Base-by-base conservation (phyloP, 2,888 invertebrate genomes). In the Leucania comma region DNA sequence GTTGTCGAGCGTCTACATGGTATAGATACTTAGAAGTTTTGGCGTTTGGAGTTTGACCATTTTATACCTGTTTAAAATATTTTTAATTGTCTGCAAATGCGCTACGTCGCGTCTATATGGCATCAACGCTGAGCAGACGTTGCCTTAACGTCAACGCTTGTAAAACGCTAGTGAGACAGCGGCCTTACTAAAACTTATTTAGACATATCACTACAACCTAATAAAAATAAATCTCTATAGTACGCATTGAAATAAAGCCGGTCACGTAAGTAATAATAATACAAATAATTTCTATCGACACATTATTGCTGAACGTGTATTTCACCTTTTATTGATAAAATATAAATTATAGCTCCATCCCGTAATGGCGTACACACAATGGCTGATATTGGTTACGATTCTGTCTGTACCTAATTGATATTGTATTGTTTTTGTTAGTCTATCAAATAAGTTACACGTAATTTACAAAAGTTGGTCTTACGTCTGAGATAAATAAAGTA, bases 301-400 rank as follows among this genome's bases (percentile, higher is more conserved):
- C 48, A 32, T 72, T 65, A 72, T 65, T 53, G 12, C 14, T n/a
- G 22, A 29, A 53, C 75, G 75, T 65, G 58, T 53, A n/a, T 48
- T 61, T 56, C 54, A 72, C 56, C 56, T 26, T 32, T 51, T 74
- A 58, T 64, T 64, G 50, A 57, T 51, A 57, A 26, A 32, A 48
- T 70, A 54, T 35, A 48, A 69, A 70, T 56, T 22, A 56, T 53
- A 20, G 32, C 32, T 64, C 10, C 50, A 74, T 57, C 26, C 42
- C 22, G 2, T 42, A 62, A 72, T 64, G 32, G n/a, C 24, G 38
- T 53, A 56, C 26, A 48, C 22, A 35, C 32, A 70, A 50, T 70
- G 10, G 3, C 38, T 38, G 20, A 29, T 29, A 50, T 50, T 57
- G 29, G 48, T 48, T 29, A 35, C 2, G 48, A 42, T 32, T 38